Evolutionary conservation across 2,797 vertebrate species (phyloP).

Genomic region (Pseudomugil tenellus): DNA sequence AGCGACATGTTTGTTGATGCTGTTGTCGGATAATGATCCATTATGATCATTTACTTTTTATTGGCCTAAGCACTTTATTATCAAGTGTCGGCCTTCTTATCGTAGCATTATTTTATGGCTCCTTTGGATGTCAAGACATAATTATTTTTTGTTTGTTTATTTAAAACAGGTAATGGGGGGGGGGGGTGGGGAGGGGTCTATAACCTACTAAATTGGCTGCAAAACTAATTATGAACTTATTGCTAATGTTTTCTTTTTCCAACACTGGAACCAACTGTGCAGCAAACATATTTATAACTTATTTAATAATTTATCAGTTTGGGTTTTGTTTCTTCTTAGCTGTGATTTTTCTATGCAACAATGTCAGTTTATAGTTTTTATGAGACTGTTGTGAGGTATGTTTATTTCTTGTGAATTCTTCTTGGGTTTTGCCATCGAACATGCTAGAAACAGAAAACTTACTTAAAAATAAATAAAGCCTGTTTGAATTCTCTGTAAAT

Average conservation of each 20-base stretch:
- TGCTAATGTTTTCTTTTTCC: conserved; percentile 10
- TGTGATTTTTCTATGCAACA: conserved; percentile 70
- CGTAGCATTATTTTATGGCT: neutral
- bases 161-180: too few species aligned
- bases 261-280: conserved; percentile 39
- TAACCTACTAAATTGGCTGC: too few species aligned
- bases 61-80: neutral
- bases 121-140: neutral
- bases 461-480: too few species aligned
- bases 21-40: conserved; percentile 3
- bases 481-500: neutral
- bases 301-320: conserved; percentile 69
- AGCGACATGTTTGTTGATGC: conserved; percentile 8
- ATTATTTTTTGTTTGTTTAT: too few species aligned
- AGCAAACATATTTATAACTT: conserved; percentile 59
- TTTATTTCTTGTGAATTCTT: conserved; percentile 17
- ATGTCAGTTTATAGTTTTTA: conserved; percentile 35
- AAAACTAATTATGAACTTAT: conserved; percentile 13
- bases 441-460: too few species aligned
- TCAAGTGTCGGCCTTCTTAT: neutral
- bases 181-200: too few species aligned
- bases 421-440: neutral
- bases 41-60: neutral
- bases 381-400: conserved; percentile 35
- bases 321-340: conserved; percentile 41